A percentile compares a stretch with the other conserved stretches of the same genome.
phyloP scores from a whole-genome alignment of 2,888 invertebrate species.

The Epirrhoe tristata region DNA sequence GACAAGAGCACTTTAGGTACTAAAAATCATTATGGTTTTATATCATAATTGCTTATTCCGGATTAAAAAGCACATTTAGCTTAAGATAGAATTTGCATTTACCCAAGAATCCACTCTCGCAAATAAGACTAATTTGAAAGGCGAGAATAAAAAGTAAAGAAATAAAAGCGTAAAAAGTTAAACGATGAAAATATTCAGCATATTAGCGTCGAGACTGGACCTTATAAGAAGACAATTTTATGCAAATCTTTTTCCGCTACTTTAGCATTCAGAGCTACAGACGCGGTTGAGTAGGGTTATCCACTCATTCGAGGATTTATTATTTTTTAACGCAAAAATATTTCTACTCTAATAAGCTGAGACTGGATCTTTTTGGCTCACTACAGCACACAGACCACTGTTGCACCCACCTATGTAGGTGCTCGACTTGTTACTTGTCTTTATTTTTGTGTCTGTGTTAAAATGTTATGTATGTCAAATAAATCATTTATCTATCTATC shows the following conservation, averaged over 20 bases:
- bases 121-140: slow-evolving; percentile 46
- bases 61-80: slow-evolving; percentile 21
- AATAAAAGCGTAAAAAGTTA: slow-evolving; percentile 46
- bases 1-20: no score
- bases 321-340: background rate
- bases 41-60: slow-evolving; percentile 5
- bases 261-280: slow-evolving; percentile 75
- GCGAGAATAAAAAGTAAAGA: slow-evolving; percentile 41
- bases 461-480: no score
- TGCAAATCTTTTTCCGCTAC: slow-evolving; percentile 81
- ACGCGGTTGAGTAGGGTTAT: slow-evolving; percentile 61
- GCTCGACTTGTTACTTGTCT: no score
- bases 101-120: slow-evolving; percentile 44
- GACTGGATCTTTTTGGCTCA: no score
- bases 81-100: slow-evolving; percentile 40
- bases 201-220: slow-evolving; percentile 57
- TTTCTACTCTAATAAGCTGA: no score
- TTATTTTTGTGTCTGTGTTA: no score
- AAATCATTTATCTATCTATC: no score
- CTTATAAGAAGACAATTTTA: slow-evolving; percentile 80
- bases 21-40: no score
- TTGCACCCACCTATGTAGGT: no score
- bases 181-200: slow-evolving; percentile 52
- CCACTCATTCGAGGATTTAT: slow-evolving; percentile 6
- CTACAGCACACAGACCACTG: no score